Evolutionary conservation across 2,888 invertebrate species (phyloP).

Genomic region (Spialia ferax): DNA sequence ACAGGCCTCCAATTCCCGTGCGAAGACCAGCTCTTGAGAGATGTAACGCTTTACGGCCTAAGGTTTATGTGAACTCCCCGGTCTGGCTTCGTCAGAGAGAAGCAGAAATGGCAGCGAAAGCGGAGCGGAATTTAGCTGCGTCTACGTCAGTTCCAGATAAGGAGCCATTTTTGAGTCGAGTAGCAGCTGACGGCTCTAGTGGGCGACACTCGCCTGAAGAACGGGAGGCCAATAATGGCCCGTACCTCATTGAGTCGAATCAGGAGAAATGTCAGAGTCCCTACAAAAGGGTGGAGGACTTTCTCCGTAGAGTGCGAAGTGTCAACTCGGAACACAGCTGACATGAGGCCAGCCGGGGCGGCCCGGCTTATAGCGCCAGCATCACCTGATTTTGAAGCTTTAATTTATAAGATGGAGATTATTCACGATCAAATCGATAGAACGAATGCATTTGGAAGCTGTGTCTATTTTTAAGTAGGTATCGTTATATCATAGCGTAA

Average conservation of each 20-base stretch:
- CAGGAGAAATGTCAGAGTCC: slow-evolving; percentile 75
- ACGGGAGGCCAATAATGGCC: slow-evolving; percentile 68
- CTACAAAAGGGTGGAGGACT: slow-evolving; percentile 75
- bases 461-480: slow-evolving; percentile 35
- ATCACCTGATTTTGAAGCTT: slow-evolving; percentile 61
- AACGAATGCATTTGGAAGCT: slow-evolving; percentile 34
- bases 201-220: slow-evolving; percentile 74
- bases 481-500: slow-evolving; percentile 43
- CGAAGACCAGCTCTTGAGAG: slow-evolving; percentile 84
- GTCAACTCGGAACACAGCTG: slow-evolving; percentile 79
- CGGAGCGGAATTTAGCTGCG: slow-evolving; percentile 56
- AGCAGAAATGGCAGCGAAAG: slow-evolving; percentile 61
- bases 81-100: slow-evolving; percentile 86
- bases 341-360: slow-evolving; percentile 77
- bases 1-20: slow-evolving; percentile 77
- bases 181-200: slow-evolving; percentile 66
- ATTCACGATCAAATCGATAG: slow-evolving; percentile 35
- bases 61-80: slow-evolving; percentile 87
- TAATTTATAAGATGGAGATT: slow-evolving; percentile 49
- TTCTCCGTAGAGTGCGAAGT: slow-evolving; percentile 75
- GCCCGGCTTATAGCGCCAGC: slow-evolving; percentile 70
- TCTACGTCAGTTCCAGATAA: slow-evolving; percentile 59
- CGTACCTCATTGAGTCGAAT: slow-evolving; percentile 72
- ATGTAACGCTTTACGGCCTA: slow-evolving; percentile 83
- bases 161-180: slow-evolving; percentile 73